Evolutionary conservation across 2,888 invertebrate genomes (phyloP).

Genomic region (Lasioglossum pauxillum): DNA sequence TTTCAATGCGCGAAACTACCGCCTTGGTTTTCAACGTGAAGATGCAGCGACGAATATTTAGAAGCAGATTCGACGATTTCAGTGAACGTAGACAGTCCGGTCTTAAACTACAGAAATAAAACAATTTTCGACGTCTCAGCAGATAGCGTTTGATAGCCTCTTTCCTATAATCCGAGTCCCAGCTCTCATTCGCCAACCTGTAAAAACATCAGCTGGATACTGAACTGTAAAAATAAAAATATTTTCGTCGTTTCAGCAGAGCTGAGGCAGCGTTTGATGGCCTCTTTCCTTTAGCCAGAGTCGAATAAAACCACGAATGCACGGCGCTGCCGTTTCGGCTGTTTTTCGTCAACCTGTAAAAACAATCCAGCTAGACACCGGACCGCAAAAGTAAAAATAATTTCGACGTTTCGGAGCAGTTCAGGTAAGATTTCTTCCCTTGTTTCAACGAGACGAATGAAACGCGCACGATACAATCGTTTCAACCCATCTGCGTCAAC

Average conservation of each 20-base stretch:
- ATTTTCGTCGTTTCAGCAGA: neutral
- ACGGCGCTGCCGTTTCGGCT: neutral
- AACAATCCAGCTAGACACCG: neutral
- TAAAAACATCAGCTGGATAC: neutral
- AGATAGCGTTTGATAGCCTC: neutral
- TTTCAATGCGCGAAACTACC: neutral
- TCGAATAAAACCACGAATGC: neutral
- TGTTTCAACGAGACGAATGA: no score
- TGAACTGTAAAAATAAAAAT: neutral
- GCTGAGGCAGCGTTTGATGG: neutral
- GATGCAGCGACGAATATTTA: neutral
- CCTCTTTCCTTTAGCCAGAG: neutral
- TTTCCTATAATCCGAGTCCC: neutral
- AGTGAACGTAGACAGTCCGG: neutral
- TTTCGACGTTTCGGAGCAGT: neutral
- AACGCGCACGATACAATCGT: neutral
- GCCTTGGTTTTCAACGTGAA: neutral
- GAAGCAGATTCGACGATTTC: no score
- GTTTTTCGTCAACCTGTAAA: neutral
- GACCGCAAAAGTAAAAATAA: neutral
- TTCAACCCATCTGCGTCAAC: neutral
- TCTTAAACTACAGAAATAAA: neutral
- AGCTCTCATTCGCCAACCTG: neutral
- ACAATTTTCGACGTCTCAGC: neutral
- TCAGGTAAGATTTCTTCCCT: neutral